These are phyloP conservation scores for Chamaedrilus cognettii DNA, from an alignment of 2,888 invertebrate genomes.

Conservation along the genomic window DNA sequence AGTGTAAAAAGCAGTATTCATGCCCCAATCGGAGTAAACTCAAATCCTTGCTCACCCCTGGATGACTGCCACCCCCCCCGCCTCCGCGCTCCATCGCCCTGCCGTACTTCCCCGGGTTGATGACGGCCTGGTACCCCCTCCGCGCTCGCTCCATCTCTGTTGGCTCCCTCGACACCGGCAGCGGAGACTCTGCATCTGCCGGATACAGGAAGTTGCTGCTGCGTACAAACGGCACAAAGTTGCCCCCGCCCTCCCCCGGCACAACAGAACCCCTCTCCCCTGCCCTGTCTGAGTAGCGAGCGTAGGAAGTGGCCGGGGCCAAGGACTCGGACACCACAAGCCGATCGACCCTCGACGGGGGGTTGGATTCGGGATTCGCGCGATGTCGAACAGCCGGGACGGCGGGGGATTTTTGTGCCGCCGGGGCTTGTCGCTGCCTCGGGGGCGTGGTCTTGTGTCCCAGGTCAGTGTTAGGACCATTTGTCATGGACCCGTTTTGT, in stretches of 20 bases:
- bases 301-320: constrained; percentile 30
- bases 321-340: constrained; percentile 18
- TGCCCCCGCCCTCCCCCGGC: constrained; percentile 40
- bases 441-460: background rate
- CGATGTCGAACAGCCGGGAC: background rate
- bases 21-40: background rate
- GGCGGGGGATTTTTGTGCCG: constrained; percentile 14
- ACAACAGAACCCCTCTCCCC: no score
- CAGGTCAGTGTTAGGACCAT: background rate
- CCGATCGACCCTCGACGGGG: no score
- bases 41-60: background rate
- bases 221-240: constrained; percentile 55
- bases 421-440: constrained; percentile 5
- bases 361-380: background rate
- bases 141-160: constrained; percentile 49
- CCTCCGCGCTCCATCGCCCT: constrained; percentile 39
- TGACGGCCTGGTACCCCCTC: constrained; percentile 49
- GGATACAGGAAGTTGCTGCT: constrained; percentile 57
- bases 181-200: constrained; percentile 47
- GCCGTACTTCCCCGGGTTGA: constrained; percentile 54
- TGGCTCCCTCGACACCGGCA: constrained; percentile 54
- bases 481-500: background rate
- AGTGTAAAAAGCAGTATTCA: no score
- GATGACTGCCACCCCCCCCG: background rate
- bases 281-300: constrained; percentile 25